These are phyloP conservation scores for Bradypus variegatus DNA, from an alignment of 2,797 vertebrate genomes.

Conservation along the genomic window DNA sequence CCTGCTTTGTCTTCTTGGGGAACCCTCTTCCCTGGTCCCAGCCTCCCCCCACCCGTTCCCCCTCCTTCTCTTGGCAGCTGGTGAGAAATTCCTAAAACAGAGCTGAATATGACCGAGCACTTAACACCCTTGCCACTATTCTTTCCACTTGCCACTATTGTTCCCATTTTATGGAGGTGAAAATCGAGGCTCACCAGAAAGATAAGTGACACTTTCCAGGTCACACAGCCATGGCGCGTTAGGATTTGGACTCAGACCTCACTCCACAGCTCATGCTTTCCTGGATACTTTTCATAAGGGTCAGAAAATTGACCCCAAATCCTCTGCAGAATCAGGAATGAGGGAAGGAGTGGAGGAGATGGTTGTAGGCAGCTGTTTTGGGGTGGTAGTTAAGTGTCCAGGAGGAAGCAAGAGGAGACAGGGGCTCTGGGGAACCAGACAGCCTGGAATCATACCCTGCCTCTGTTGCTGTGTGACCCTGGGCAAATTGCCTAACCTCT, in stretches of 20 bases:
- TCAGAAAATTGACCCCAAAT: too few species aligned
- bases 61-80: not conserved
- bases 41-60: too few species aligned
- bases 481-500: not conserved
- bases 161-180: not conserved
- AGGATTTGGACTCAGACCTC: not conserved
- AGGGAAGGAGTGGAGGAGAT: not conserved
- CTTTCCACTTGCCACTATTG: not conserved
- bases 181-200: not conserved
- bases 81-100: not conserved
- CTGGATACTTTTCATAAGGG: not conserved
- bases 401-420: not conserved
- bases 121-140: not conserved
- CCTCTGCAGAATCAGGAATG: not conserved
- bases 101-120: not conserved
- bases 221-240: not conserved
- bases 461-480: not conserved
- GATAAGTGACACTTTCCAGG: not conserved
- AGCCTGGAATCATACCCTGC: not conserved
- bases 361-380: not conserved
- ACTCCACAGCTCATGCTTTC: not conserved
- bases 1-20: too few species aligned
- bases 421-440: not conserved
- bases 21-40: too few species aligned
- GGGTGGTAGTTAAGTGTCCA: not conserved